Evolutionary conservation across 2,797 vertebrate genomes (phyloP), one percentile per base, ranked within the genome.

Genomic region (Chaunax sp.): DNA sequence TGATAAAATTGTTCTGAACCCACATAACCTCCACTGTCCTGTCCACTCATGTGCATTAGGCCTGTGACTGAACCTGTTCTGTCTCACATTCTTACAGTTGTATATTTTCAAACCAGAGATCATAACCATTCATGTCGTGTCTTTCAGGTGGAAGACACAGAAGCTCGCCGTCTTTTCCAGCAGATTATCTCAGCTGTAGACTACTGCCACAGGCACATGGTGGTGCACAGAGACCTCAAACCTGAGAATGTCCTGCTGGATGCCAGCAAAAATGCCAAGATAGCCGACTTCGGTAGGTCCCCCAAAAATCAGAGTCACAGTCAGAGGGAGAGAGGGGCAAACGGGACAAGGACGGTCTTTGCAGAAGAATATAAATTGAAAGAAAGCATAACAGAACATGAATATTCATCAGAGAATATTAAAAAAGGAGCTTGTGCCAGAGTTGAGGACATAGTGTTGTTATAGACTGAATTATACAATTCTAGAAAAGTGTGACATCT

Each of bases 201-300:
- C 92, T 99, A 99, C 92, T 99, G 98, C 86, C 98, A 99, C 86
- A 90, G 98, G 78, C 98, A 99, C 85, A 99, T 99, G 98, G 98
- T 99, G 33, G 98, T 99, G 79, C 98, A 99, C 90, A 92, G 98
- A 79, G 98, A 99, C 91, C 94, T 99, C 89, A 99, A 99, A 86
- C 98, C 98, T 0, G 98, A 99, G 93, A 99, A 99, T 2, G 98
- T 99, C 52, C 91, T 99, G 69, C 89, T 99, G 82, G 98, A 99
- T 1, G 96, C 96, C 19, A 96, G 93, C 89, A 99, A 96, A 94
- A 99, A 99, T 13, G 97, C 98, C 71, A 99, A 99, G 93, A 99
- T 99, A 53, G 98, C 98, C 0, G 98, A 99, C 92, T 99, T 99
- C 65, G 98, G 98, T 99, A 93, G 25, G 83, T 56, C 28, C 45